These are phyloP conservation scores for Calephelis virginiensis DNA, from an alignment of 1,140 invertebrate species.

Conservation along the genomic window DNA sequence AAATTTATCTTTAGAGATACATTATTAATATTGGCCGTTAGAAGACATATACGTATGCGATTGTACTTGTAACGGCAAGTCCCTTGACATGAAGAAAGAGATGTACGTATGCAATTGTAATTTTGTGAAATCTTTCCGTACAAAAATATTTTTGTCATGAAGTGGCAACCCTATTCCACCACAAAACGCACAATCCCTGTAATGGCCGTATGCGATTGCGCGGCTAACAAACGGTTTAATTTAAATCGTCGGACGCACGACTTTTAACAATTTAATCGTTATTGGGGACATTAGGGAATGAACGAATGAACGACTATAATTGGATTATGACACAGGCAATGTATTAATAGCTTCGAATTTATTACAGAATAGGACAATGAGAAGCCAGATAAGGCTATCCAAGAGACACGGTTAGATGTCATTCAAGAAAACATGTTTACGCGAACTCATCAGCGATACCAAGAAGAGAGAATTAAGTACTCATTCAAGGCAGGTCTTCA, in stretches of 20 bases:
- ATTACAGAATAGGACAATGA: neutral
- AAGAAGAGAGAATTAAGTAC: too few relatives aligned
- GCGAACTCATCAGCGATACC: too few relatives aligned
- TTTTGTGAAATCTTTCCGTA: neutral
- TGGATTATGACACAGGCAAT: neutral
- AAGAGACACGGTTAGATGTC: too few relatives aligned
- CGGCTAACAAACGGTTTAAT: slow-evolving; percentile 40
- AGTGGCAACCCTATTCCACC: slow-evolving; percentile 28
- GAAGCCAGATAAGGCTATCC: too few relatives aligned
- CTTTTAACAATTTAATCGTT: slow-evolving; percentile 24
- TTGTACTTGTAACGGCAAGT: too few relatives aligned
- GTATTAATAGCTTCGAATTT: neutral
- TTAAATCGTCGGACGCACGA: slow-evolving; percentile 25
- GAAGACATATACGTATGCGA: too few relatives aligned
- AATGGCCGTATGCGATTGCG: slow-evolving; percentile 30
- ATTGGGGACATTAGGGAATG: slow-evolving; percentile 7
- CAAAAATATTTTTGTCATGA: neutral
- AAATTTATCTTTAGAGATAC: too few relatives aligned
- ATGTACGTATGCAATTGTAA: too few relatives aligned
- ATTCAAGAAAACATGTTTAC: too few relatives aligned
- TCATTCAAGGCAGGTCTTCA: too few relatives aligned
- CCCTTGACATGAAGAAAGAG: too few relatives aligned
- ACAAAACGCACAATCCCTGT: slow-evolving; percentile 34
- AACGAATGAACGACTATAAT: slow-evolving; percentile 13
- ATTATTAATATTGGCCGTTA: too few relatives aligned